These are phyloP conservation scores for Hoplostethus atlanticus DNA, from an alignment of 2,797 vertebrate species.

Conservation along the genomic window DNA sequence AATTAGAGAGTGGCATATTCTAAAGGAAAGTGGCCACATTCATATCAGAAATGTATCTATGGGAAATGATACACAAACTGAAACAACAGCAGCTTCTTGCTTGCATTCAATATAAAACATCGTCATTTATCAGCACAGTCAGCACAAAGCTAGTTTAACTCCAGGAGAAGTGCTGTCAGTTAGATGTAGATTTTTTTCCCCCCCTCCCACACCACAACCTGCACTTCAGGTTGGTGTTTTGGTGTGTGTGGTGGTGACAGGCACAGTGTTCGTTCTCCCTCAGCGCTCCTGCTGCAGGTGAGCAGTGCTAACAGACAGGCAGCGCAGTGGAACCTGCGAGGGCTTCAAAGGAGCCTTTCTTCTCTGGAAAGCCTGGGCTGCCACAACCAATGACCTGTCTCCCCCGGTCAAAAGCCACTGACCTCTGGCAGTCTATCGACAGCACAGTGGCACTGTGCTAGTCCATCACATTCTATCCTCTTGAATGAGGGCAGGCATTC, in stretches of 20 bases:
- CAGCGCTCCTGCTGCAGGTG: slow-evolving; percentile 35
- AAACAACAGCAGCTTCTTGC: neutral
- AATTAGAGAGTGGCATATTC: neutral
- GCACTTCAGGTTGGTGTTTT: slow-evolving; percentile 33
- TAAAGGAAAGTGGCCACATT: neutral
- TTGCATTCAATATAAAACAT: slow-evolving; percentile 6
- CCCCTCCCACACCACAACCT: slow-evolving; percentile 1
- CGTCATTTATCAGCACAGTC: slow-evolving; percentile 39
- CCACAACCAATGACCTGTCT: slow-evolving; percentile 14
- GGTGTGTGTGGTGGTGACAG: slow-evolving; percentile 25
- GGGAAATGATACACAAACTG: neutral
- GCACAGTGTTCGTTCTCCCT: neutral
- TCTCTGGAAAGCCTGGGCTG: slow-evolving; percentile 36
- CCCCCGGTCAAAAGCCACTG: neutral
- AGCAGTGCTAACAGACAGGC: slow-evolving; percentile 33
- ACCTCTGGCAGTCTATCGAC: slow-evolving; percentile 12
- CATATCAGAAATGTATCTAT: neutral
- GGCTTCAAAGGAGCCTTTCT: slow-evolving; percentile 57
- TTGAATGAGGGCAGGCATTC: neutral
- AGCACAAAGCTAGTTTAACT: slow-evolving; percentile 42
- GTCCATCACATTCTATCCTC: slow-evolving; percentile 5
- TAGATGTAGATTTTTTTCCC: slow-evolving; percentile 36
- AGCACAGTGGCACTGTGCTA: slow-evolving; percentile 13
- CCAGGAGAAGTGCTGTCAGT: slow-evolving; percentile 46
- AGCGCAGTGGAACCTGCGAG: slow-evolving; percentile 23